phyloP scores from a whole-genome alignment of 2,113 vertebrate species.

The Brevimyrus niger region DNA sequence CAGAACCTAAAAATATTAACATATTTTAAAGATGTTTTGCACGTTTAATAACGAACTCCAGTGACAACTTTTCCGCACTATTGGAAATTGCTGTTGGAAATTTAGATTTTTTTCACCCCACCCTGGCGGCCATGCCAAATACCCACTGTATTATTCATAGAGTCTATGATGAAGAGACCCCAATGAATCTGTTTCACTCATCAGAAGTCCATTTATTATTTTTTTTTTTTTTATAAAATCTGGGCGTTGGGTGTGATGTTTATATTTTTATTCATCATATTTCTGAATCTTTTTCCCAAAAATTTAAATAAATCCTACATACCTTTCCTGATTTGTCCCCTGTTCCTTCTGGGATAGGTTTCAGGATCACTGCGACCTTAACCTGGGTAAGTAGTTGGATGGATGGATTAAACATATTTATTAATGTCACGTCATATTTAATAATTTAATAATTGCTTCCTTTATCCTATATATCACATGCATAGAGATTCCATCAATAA shows the following conservation, averaged over 20 bases:
- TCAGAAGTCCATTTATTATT: background rate
- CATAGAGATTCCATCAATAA: background rate
- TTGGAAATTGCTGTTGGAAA: no score
- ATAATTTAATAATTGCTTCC: background rate
- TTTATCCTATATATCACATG: background rate
- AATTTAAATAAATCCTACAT: background rate
- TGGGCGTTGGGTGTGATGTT: no score
- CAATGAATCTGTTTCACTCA: background rate
- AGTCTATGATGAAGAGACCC: background rate
- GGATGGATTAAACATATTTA: background rate
- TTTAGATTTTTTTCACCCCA: no score
- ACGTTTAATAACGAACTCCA: no score
- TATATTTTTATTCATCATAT: background rate
- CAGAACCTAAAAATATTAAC: no score
- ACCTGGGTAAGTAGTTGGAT: background rate
- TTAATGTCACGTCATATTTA: background rate
- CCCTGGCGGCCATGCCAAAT: no score
- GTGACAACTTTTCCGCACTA: no score
- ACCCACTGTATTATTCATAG: background rate
- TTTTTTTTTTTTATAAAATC: background rate
- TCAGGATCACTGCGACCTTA: background rate
- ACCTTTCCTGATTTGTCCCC: background rate
- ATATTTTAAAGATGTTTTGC: no score
- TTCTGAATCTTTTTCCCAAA: background rate
- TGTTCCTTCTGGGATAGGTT: background rate